These are phyloP conservation scores for Meleagris gallopavo DNA, from an alignment of 2,113 vertebrate species.

Conservation along the genomic window DNA sequence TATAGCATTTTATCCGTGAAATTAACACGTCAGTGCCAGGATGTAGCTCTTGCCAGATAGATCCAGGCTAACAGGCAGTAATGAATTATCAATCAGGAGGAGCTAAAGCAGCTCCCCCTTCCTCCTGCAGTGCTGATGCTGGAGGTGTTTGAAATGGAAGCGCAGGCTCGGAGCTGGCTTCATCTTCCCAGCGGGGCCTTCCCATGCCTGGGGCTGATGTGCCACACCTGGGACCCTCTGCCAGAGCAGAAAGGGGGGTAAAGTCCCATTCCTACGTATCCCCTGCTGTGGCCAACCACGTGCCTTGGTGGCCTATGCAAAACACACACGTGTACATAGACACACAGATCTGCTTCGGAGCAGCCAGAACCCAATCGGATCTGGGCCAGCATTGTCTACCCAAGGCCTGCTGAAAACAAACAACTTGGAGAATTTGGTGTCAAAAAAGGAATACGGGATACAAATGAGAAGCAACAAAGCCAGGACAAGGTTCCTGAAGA, in stretches of 20 bases:
- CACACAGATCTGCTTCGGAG: neutral
- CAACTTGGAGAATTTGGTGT: neutral
- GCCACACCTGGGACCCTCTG: neutral
- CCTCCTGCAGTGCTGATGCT: constrained; percentile 39
- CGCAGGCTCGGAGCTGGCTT: neutral
- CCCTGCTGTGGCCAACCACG: neutral
- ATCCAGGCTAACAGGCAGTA: neutral
- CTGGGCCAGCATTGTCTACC: neutral
- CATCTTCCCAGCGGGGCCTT: neutral
- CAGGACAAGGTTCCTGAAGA: neutral
- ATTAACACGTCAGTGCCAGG: neutral
- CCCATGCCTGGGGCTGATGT: neutral
- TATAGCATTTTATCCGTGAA: constrained; percentile 50
- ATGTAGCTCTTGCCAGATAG: constrained; percentile 15
- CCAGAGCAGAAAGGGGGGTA: neutral
- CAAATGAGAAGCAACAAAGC: neutral
- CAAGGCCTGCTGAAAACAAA: neutral
- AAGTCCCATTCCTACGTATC: neutral
- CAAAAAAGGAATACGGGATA: neutral
- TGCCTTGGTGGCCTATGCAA: neutral
- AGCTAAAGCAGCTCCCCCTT: constrained; percentile 18
- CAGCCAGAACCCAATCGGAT: neutral
- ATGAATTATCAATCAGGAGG: constrained; percentile 48
- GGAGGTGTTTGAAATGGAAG: constrained; percentile 18
- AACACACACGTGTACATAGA: fast-evolving